Percentiles rank a stretch among this genome's conserved stretches.
Evolutionary conservation across 1,140 invertebrate genomes (phyloP).

Genomic region (Leptinotarsa texana): DNA sequence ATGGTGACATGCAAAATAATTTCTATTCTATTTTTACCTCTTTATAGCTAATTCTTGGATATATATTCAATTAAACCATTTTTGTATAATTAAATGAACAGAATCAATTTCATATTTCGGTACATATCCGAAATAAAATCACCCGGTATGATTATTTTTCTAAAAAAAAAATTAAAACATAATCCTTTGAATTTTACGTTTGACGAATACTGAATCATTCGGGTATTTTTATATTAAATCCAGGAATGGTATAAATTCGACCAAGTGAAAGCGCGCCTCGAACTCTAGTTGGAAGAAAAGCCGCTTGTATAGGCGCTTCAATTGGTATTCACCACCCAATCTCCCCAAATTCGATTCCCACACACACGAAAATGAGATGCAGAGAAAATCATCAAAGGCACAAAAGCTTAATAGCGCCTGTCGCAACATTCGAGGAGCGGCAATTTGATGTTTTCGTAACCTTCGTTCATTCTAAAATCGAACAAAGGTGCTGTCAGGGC

Average conservation of each 20-base stretch:
- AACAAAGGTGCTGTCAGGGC: not conserved
- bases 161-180: no score
- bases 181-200: no score
- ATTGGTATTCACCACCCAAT: constrained; percentile 56
- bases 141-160: no score
- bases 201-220: no score
- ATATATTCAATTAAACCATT: no score
- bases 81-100: no score
- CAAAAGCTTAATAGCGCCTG: constrained; percentile 52
- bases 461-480: constrained; percentile 15
- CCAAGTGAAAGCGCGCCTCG: constrained; percentile 24
- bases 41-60: no score
- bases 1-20: no score
- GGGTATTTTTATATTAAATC: constrained; percentile 23
- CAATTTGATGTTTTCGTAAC: constrained; percentile 41
- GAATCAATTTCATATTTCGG: no score
- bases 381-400: constrained; percentile 56
- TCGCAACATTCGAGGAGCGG: constrained; percentile 42
- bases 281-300: constrained; percentile 42
- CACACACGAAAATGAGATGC: constrained; percentile 56
- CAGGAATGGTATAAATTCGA: constrained; percentile 25
- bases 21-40: no score
- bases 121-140: no score
- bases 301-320: constrained; percentile 48
- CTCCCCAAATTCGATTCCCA: constrained; percentile 56